Evolutionary conservation across 2,113 vertebrate species (phyloP).

Genomic region (Pica pica): DNA sequence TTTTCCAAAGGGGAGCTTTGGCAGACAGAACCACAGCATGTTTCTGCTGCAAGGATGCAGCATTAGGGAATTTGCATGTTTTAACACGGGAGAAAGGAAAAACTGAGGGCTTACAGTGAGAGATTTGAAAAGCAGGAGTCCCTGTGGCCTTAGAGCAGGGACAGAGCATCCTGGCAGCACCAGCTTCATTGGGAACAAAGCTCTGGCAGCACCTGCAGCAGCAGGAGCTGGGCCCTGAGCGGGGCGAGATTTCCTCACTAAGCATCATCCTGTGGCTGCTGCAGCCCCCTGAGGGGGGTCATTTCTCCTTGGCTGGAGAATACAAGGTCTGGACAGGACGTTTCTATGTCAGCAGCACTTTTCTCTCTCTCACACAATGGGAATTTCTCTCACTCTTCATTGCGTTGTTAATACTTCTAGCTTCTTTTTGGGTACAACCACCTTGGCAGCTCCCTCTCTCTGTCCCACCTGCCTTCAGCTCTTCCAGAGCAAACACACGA

Average conservation of each 20-base stretch:
- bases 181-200: background rate
- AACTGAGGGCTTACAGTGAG: background rate
- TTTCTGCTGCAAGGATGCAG: background rate
- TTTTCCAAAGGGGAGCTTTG: background rate
- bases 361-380: background rate
- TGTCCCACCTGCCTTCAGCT: background rate
- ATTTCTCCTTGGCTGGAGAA: background rate
- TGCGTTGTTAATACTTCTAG: background rate
- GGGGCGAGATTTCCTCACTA: background rate
- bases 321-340: background rate
- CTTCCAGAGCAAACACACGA: background rate
- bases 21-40: background rate
- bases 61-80: background rate
- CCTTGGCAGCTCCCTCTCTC: background rate
- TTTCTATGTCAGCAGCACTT: background rate
- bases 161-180: background rate
- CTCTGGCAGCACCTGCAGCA: background rate
- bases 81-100: background rate
- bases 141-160: background rate
- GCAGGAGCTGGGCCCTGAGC: rapidly evolving
- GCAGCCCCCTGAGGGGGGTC: background rate
- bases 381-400: background rate
- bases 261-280: background rate
- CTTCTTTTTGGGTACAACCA: background rate
- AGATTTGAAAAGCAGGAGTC: background rate